Base-by-base conservation (phyloP, 2,888 invertebrate genomes). In the Tetramorium bicarinatum region DNA sequence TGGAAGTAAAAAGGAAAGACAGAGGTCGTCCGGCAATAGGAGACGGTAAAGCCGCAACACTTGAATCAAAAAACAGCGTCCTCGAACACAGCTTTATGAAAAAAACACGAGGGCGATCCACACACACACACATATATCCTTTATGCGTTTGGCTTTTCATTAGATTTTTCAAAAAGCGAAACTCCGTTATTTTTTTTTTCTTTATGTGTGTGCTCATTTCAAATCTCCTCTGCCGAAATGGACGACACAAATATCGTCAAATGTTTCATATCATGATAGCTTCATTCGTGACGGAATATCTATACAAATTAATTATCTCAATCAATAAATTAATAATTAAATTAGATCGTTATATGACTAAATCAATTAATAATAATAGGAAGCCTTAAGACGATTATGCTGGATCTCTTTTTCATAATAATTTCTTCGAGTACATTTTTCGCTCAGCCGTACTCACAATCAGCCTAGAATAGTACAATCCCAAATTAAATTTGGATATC, bases 1-100 rank as follows among this genome's bases (percentile, higher is more conserved):
- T 66, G 71, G 83, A 67, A 64, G 64, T 83, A 86, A 89, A 87
- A 83, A 72, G 64, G 59, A 71, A 86, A 84, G 67, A 84, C 18
- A 82, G 79, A 52, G 54, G 47, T 61, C 67, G 59, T 69, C 64
- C 49, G 49, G 18, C n/a, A 21, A 56, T 44, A 56, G n/a, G 71
- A 47, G 34, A 38, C 49, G 7, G 49, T 6, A 21, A 66, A 9
- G 18, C 11, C 52, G 21, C 71, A 18, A 47, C 56, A 69, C 54
- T 71, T 59, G 59, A 71, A 79, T 79, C 71, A 59, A 80, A 80
- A 71, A 72, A 59, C 34, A 47, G 56, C 21, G 21, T 71, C 11
- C 71, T 62, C 38, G 25, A 52, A 18, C 18, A 13, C 34, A 21
- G 25, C 18, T 72, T 80, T 80, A 59, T 71, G 44, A 79, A 77